Evolutionary conservation across 92 coral and sea anemone genomes (phyloP).

Genomic region (Pocillopora meandrina): DNA sequence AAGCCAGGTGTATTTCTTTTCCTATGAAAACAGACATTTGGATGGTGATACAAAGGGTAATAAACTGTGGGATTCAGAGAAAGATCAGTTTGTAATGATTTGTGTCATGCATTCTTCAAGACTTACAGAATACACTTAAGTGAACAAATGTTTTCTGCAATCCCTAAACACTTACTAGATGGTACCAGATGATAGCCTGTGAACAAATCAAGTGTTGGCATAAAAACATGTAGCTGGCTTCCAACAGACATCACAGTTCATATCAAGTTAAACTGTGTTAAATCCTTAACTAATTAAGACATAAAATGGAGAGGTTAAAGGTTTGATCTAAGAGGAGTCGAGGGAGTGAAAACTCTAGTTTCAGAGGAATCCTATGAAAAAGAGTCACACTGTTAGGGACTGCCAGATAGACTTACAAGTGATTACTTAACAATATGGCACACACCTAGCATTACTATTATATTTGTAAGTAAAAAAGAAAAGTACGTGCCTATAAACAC

Average conservation of each 20-base stretch:
- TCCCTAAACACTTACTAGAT: constrained; percentile 15
- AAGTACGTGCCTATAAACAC: not conserved
- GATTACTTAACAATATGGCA: too few relatives aligned
- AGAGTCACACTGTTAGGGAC: too few relatives aligned
- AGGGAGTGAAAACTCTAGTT: too few relatives aligned
- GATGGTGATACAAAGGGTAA: not conserved
- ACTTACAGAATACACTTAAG: constrained; percentile 17
- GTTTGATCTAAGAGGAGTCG: too few relatives aligned
- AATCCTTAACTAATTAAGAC: not conserved
- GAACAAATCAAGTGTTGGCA: constrained; percentile 1
- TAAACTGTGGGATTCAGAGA: not conserved
- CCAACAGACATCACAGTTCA: not conserved
- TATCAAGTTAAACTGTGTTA: not conserved
- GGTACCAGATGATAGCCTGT: constrained; percentile 9
- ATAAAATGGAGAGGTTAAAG: too few relatives aligned
- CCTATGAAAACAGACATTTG: too few relatives aligned
- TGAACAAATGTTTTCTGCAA: not conserved
- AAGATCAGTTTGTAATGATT: not conserved
- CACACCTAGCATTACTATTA: too few relatives aligned
- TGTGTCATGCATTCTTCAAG: not conserved
- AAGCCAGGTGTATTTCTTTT: too few relatives aligned
- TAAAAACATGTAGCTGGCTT: not conserved
- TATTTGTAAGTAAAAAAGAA: too few relatives aligned
- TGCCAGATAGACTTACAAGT: too few relatives aligned
- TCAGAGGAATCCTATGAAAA: too few relatives aligned